Evolutionary conservation across 2,888 invertebrate species (phyloP), one percentile per base, ranked within the genome.

Genomic region (Argyra leucocephala): DNA sequence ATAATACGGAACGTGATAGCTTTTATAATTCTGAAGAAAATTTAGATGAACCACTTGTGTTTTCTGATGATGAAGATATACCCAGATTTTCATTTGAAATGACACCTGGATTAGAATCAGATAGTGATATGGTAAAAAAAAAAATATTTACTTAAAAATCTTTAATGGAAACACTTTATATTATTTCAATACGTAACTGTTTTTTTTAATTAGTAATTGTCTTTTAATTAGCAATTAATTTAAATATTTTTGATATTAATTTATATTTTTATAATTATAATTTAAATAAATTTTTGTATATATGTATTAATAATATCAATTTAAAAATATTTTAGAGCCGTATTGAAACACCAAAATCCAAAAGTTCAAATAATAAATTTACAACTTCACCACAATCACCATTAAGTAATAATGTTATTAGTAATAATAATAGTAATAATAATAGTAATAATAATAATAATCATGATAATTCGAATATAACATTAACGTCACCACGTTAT

Each of bases 1-100:
- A 37, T 22, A 26, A 59, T 4, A 24, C 59, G 4, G 82, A 82
- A 66, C 81, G 82, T 69, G 82, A 85, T 71, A 85, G 85, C 75
- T 85, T 85, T 75, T 83, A 84, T 74, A 83, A 82, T 65, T 82
- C 83, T 67, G 85, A 85, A 71, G 85, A 86, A 72, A 82, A 82
- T 63, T 77, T 73, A 64, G 85, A 85, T 57, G 85, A 85, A 69
- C 79, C 80, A 64, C 74, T 85, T 68, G 83, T 83, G 69, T 86
- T 86, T 76, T 86, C 85, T 65, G 85, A 84, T 70, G 85, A 85
- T 73, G 84, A 83, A 66, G 83, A 83, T 71, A 81, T 82, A 71
- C 77, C 78, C 70, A 75, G 77, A 68, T 78, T 77, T 73, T 80
- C 80, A 65, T 67, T 75, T 74, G 80, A 79, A 78, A 77, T 78